Conservation (phyloP, 2,888 invertebrate species). For the Gandaritis pyraliata region DNA sequence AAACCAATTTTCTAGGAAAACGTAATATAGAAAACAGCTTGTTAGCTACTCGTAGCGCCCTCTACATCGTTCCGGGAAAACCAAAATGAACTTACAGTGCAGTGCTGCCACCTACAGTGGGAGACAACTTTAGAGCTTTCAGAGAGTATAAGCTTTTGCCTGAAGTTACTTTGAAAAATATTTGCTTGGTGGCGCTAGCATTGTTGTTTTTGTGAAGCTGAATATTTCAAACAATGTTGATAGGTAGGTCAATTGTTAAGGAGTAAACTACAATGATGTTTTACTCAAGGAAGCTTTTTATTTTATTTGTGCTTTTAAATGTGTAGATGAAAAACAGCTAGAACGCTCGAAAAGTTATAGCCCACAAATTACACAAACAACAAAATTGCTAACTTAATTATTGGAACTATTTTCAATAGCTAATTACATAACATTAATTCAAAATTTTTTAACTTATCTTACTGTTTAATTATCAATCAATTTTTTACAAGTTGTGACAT, state of each 20-base stretch:
- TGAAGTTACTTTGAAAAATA: constrained; percentile 10
- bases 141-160: background rate
- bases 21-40: background rate
- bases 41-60: constrained; percentile 20
- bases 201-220: background rate
- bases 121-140: background rate
- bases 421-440: too few relatives aligned
- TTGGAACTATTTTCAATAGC: too few relatives aligned
- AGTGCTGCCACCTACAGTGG: constrained; percentile 19
- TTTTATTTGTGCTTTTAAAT: background rate
- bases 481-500: too few relatives aligned
- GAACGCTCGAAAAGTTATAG: background rate
- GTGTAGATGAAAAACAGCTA: background rate
- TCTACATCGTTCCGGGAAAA: constrained; percentile 22
- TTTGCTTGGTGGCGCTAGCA: constrained; percentile 18
- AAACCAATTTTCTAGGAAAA: constrained; percentile 2
- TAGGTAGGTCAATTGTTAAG: too few relatives aligned
- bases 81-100: constrained; percentile 5
- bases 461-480: too few relatives aligned
- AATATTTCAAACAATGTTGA: background rate
- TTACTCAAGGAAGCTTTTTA: background rate
- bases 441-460: too few relatives aligned
- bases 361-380: background rate
- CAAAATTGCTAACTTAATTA: too few relatives aligned
- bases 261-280: background rate